These are phyloP conservation scores for Enteromius anoplus DNA, from an alignment of 2,797 vertebrate genomes.

Conservation along the genomic window DNA sequence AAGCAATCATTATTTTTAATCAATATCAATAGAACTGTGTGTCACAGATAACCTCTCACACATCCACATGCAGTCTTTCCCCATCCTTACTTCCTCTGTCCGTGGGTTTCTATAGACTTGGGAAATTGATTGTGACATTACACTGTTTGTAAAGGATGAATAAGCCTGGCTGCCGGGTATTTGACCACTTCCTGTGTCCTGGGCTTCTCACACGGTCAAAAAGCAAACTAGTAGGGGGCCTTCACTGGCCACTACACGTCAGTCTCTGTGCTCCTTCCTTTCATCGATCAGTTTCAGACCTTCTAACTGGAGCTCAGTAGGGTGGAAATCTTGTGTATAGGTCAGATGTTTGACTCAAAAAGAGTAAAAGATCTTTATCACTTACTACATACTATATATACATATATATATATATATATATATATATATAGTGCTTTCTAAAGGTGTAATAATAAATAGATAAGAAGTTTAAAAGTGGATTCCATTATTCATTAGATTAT, in stretches of 20 bases:
- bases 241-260: constrained; percentile 16
- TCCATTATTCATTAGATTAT: background rate
- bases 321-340: constrained; percentile 16
- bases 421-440: too few species aligned
- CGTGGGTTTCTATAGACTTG: constrained; percentile 2
- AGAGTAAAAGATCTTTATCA: background rate
- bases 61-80: background rate
- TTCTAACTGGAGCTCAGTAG: constrained; percentile 10
- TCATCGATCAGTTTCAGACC: background rate
- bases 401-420: too few species aligned
- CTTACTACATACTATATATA: background rate
- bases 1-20: background rate
- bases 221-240: constrained; percentile 18
- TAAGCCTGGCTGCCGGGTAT: background rate
- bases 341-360: constrained; percentile 13
- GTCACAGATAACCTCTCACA: background rate
- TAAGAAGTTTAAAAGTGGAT: background rate
- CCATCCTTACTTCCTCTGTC: constrained; percentile 3
- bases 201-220: background rate
- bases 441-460: background rate
- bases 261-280: constrained; percentile 14
- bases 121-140: constrained; percentile 47
- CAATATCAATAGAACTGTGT: background rate
- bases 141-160: constrained; percentile 34
- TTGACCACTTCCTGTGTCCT: constrained; percentile 27